Conservation (phyloP, 2,113 vertebrate genomes). For the Salminus brasiliensis region DNA sequence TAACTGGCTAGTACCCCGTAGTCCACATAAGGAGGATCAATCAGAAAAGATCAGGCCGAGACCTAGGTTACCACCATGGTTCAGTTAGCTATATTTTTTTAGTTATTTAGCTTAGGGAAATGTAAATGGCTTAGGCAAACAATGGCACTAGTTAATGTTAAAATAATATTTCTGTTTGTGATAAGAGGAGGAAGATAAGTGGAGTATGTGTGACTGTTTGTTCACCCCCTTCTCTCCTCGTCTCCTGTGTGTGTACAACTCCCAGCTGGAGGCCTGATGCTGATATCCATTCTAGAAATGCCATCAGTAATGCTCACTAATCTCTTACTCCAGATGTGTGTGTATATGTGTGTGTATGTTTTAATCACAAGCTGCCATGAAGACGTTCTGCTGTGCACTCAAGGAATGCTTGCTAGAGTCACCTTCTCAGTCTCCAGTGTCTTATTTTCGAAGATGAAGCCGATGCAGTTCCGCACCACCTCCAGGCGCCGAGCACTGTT, state of each 20-base stretch:
- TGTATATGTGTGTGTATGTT: slow-evolving; percentile 16
- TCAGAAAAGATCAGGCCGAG: background rate
- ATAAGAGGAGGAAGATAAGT: slow-evolving; percentile 41
- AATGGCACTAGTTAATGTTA: slow-evolving; percentile 38
- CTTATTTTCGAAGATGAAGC: slow-evolving; percentile 96
- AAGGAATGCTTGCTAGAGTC: slow-evolving; percentile 56
- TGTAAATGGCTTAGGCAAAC: slow-evolving; percentile 28
- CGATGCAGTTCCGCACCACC: slow-evolving; percentile 94
- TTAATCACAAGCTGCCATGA: slow-evolving; percentile 36
- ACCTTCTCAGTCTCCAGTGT: slow-evolving; percentile 98
- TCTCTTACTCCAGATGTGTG: slow-evolving; percentile 36
- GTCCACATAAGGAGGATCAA: slow-evolving; percentile 37
- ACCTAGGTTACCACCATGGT: slow-evolving; percentile 1
- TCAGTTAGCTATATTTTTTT: background rate
- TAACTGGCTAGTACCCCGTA: slow-evolving; percentile 48
- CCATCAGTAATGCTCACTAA: slow-evolving; percentile 29
- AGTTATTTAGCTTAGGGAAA: slow-evolving; percentile 42
- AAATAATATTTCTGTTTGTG: slow-evolving; percentile 38
- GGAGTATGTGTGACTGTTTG: slow-evolving; percentile 43
- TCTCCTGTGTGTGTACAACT: slow-evolving; percentile 37
- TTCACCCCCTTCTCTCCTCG: slow-evolving; percentile 30
- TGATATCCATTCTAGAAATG: slow-evolving; percentile 21
- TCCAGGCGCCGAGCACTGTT: slow-evolving; percentile 97
- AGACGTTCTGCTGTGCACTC: slow-evolving; percentile 53
- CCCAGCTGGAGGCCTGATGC: slow-evolving; percentile 52